These are phyloP conservation scores for Saccopteryx bilineata DNA, from an alignment of 2,113 vertebrate genomes.

Conservation along the genomic window DNA sequence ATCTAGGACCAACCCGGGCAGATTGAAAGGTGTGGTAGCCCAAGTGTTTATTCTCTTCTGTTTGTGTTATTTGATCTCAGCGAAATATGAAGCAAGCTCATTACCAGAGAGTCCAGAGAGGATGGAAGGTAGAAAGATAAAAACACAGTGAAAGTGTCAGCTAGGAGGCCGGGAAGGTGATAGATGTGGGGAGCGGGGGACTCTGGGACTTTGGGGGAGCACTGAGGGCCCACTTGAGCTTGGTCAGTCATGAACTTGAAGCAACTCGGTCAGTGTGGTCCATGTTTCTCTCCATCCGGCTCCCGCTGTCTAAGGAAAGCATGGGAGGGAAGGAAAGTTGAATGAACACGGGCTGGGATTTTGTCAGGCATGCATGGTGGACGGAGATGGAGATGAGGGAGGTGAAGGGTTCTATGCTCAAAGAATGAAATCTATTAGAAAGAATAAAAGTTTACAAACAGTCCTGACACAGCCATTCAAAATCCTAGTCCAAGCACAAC, in stretches of 20 bases:
- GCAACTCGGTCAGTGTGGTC: background rate
- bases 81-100: background rate
- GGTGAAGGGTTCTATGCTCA: background rate
- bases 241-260: background rate
- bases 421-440: background rate
- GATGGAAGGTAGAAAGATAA: background rate
- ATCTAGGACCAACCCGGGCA: background rate
- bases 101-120: background rate
- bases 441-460: background rate
- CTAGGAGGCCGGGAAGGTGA: background rate
- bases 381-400: background rate
- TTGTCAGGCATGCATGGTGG: background rate
- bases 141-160: background rate
- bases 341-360: background rate
- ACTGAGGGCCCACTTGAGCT: background rate
- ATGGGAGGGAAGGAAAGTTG: background rate
- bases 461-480: background rate
- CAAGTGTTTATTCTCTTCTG: background rate
- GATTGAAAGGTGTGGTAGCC: background rate
- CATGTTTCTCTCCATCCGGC: background rate
- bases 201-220: background rate
- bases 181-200: background rate
- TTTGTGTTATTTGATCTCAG: background rate
- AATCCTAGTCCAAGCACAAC: background rate
- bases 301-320: background rate